A percentile compares a stretch with the other conserved stretches of the same genome.
Conservation (phyloP, 2,797 vertebrate species). For the Danio albolineatus region DNA sequence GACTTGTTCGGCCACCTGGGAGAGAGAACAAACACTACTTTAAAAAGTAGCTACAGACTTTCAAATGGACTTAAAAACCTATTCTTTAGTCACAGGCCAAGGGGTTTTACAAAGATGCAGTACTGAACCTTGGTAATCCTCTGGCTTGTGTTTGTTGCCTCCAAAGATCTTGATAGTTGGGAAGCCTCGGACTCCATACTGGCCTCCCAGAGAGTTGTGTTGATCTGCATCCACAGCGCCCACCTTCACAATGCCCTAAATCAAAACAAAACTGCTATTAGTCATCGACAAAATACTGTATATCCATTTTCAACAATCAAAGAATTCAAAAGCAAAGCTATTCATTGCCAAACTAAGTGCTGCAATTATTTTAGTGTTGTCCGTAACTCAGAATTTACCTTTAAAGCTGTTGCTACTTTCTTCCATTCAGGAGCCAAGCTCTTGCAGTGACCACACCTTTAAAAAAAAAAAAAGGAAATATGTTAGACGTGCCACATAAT, state of each 20-base stretch:
- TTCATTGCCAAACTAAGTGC: neutral
- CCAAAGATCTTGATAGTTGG: constrained; percentile 98
- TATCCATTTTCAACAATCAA: neutral
- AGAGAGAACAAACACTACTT: neutral
- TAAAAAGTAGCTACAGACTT: neutral
- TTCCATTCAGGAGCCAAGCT: constrained; percentile 93
- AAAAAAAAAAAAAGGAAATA: constrained; percentile 48
- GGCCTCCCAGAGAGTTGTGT: constrained; percentile 90
- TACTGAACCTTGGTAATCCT: constrained; percentile 92
- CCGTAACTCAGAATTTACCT: constrained; percentile 79
- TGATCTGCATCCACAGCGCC: constrained; percentile 95
- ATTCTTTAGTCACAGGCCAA: neutral
- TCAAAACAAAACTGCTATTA: neutral
- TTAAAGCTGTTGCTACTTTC: constrained; percentile 92
- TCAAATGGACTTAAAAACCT: neutral
- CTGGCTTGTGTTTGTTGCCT: constrained; percentile 92
- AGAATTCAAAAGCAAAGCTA: neutral
- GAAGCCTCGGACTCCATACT: constrained; percentile 91
- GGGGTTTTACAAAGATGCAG: too few relatives aligned
- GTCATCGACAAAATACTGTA: neutral
- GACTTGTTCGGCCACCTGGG: constrained; percentile 88
- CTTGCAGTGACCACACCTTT: constrained; percentile 96
- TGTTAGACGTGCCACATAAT: neutral
- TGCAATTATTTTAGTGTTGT: too few relatives aligned
- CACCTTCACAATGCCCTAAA: constrained; percentile 91